Base-by-base conservation (phyloP, 2,113 vertebrate genomes). In the Lethenteron reissneri region DNA sequence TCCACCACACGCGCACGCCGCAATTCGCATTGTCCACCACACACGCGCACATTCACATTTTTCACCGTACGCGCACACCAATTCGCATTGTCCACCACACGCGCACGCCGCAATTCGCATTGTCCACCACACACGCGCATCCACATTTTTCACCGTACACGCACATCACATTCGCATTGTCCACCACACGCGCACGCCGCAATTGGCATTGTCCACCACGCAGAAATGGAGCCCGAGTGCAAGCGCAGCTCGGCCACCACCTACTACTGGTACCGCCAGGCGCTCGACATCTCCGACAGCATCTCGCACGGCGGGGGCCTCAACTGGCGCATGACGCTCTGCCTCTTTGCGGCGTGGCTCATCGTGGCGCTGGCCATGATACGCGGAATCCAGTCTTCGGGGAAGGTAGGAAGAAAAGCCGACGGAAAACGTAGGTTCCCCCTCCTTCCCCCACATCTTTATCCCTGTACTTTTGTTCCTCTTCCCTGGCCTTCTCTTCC, bases 181-280 rank as follows among this genome's bases (percentile, higher is more conserved):
- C 25, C 25, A 41, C 25, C 3, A 41, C 25, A 5, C 3, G 5
- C 25, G 25, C 25, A 41, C 25, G 25, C 25, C 25, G 25, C 25
- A 41, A 41, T 41, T 41, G 4, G 25, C 25, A 6, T 41, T 41
- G 25, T 41, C 25, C 25, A 41, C 25, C 25, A 41, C 25, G 25
- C 75, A 97, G 94, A 87, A 73, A 83, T 95, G 77, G 91, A 85
- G 78, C 76, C 89, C 0, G 94, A 99, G 79, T 99, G 94, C 2
- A 90, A 95, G 71, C 96, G 86, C 81, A 97, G 91, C 79, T 99
- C 94, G 0, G 92, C 94, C 73, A 99, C 94, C 56, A 99, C 92
- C 41, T 99, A 92, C 78, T 99, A 96, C 84, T 99, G 94, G 94
- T 99, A 99, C 78, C 83, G 94, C 2, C 83, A 96, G 80, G 79